phyloP scores from a whole-genome alignment of 2,113 vertebrate genomes.

The Formicarius rufipectus region DNA sequence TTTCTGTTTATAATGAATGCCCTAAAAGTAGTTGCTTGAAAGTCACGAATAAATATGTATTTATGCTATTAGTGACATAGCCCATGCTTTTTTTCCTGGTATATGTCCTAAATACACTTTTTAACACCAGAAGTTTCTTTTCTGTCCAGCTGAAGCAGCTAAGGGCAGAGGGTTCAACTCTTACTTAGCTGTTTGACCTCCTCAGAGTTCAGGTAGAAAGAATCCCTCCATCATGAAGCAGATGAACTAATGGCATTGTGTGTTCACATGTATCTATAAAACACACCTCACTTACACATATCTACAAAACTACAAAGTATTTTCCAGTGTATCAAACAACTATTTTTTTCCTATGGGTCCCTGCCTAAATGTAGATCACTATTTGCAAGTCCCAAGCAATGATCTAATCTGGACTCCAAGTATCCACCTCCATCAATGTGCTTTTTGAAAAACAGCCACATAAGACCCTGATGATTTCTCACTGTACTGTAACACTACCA shows the following conservation, averaged over 20 bases:
- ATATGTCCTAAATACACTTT: background rate
- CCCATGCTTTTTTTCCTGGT: background rate
- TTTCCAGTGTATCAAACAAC: background rate
- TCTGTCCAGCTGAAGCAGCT: background rate
- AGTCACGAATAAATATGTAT: background rate
- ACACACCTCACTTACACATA: fast-evolving
- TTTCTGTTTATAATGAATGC: background rate
- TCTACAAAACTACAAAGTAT: background rate
- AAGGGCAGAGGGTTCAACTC: background rate
- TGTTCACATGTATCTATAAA: background rate
- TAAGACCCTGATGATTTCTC: background rate
- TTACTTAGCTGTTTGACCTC: background rate
- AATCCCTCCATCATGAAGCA: background rate
- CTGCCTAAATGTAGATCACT: background rate
- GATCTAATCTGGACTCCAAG: background rate
- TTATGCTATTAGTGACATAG: background rate
- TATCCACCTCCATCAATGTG: too few relatives aligned
- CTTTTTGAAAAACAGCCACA: background rate
- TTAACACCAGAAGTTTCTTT: background rate
- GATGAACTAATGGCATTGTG: background rate
- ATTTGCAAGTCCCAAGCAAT: background rate
- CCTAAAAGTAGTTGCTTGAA: background rate
- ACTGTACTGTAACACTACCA: background rate
- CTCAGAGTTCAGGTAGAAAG: background rate
- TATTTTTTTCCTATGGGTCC: background rate